These are phyloP conservation scores for Leptothorax acervorum DNA, from an alignment of 2,888 invertebrate species.

Conservation along the genomic window DNA sequence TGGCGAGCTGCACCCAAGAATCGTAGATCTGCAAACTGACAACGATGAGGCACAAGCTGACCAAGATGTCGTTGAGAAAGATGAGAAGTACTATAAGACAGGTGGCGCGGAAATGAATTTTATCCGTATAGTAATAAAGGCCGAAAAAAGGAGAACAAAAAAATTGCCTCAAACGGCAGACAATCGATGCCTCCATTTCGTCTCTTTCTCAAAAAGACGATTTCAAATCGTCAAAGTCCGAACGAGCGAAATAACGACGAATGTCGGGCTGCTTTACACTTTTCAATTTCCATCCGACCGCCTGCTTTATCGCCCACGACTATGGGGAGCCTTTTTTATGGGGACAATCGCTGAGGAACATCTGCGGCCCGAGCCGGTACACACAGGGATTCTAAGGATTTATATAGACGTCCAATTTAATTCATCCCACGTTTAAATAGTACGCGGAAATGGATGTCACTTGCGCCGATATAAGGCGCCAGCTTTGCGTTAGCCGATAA, in stretches of 20 bases:
- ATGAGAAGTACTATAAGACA: not conserved
- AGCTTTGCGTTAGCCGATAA: conserved; percentile 67
- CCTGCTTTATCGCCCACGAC: conserved; percentile 72
- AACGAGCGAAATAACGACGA: conserved; percentile 39
- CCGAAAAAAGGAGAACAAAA: not conserved
- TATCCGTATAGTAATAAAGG: not conserved
- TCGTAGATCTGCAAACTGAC: conserved; percentile 8
- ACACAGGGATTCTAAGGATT: conserved; percentile 68
- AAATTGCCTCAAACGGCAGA: not conserved
- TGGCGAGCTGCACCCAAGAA: conserved; percentile 12
- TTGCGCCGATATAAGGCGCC: conserved; percentile 66
- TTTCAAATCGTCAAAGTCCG: conserved; percentile 17
- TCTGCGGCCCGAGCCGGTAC: conserved; percentile 74
- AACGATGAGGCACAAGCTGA: conserved; percentile 10
- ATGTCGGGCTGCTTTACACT: conserved; percentile 68
- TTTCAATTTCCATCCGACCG: conserved; percentile 76
- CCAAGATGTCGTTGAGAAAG: not conserved
- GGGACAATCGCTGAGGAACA: conserved; percentile 78
- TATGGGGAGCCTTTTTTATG: conserved; percentile 76
- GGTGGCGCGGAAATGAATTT: not conserved
- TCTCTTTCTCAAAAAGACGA: conserved; percentile 1
- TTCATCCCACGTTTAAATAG: conserved; percentile 73
- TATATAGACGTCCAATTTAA: conserved; percentile 72
- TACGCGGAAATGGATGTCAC: conserved; percentile 69
- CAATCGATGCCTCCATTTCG: not conserved